Evolutionary conservation across 2,113 vertebrate genomes (phyloP), one percentile per base, ranked within the genome.

Genomic region (Clarias gariepinus): DNA sequence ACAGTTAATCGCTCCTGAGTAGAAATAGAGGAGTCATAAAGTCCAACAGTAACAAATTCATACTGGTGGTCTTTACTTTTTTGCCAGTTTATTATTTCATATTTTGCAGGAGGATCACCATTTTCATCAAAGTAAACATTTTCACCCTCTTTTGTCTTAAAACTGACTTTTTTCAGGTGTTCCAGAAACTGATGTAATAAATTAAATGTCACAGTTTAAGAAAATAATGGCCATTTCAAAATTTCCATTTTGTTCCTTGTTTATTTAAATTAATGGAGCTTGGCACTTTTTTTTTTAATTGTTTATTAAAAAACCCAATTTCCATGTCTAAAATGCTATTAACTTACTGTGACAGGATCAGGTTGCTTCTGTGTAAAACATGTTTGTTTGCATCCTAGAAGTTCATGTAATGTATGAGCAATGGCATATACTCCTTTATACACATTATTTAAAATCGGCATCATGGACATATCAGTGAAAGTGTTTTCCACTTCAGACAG

Each of bases 41-140:
- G 1, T 12, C 92, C 92, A 33, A 92, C 91, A 57, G 84, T 64
- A 23, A 82, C 81, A 90, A 92, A 92, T 41, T 90, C 69, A 79
- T 90, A 18, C 4, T 41, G 25, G 3, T 92, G 91, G 18, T 93
- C 82, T 1, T 89, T 86, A 87, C 74, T 90, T 18, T 90, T 90
- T 57, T 95, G 94, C 94, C 94, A 96, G 87, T 95, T 96, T 21
- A 95, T 89, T 5, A 95, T 73, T 33, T 95, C 95, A 88, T 96
- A 95, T 82, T 88, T 91, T 41, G 92, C 93, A 53, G 90, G 83
- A 0, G 93, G 91, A 52, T 94, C 93, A 83, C 94, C 93, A 33
- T 94, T 93, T 82, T 92, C 87, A 91, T 95, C 94, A 90, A 95
- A 95, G 33, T 89, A 92, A 23, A 95, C 88, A 13, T 88, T 93